Percentiles rank a stretch among this genome's conserved stretches.
phyloP scores from a whole-genome alignment of 2,797 vertebrate species.

The Sternotherus odoratus region DNA sequence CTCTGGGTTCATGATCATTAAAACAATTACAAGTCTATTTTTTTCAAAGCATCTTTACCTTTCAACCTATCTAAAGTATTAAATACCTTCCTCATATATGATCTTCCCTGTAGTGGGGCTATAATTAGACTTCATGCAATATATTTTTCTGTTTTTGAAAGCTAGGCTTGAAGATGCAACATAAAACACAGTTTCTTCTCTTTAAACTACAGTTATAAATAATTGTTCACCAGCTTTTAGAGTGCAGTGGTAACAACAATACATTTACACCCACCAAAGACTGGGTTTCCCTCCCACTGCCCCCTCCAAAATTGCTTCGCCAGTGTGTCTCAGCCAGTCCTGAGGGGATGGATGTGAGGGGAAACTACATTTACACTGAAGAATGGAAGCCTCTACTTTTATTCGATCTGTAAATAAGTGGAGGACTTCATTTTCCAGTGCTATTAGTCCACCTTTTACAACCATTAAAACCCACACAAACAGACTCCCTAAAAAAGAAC shows the following conservation, averaged over 20 bases:
- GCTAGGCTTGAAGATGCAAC: background rate
- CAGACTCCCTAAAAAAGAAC: background rate
- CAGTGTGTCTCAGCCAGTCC: background rate
- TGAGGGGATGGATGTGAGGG: background rate
- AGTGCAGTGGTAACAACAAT: background rate
- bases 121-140: background rate
- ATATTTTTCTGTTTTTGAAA: background rate
- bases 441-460: background rate
- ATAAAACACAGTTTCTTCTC: background rate
- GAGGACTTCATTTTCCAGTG: background rate
- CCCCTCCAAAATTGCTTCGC: background rate
- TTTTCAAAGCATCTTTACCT: background rate
- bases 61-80: background rate
- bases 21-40: background rate
- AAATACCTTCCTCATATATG: background rate
- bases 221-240: background rate
- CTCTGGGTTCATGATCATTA: background rate
- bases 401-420: background rate
- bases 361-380: background rate
- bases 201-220: background rate
- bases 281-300: background rate
- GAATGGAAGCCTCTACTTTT: background rate
- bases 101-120: background rate
- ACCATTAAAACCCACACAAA: background rate
- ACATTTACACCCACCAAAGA: background rate